These are phyloP conservation scores for Anthopleura sola DNA, from an alignment of 64 coral and sea anemone genomes.

Conservation along the genomic window DNA sequence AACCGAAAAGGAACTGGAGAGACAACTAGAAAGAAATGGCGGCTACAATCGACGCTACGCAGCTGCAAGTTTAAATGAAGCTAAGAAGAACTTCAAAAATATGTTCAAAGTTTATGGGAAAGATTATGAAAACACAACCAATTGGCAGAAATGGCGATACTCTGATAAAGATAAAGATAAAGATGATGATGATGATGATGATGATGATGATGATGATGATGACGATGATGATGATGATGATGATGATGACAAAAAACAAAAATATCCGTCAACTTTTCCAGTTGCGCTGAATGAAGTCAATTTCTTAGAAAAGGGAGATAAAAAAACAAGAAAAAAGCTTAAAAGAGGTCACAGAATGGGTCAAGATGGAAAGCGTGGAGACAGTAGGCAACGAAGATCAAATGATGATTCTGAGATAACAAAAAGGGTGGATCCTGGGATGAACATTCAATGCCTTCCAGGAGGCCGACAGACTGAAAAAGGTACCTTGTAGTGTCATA, in stretches of 20 bases:
- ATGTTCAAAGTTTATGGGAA: slow-evolving; percentile 11
- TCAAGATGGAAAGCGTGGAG: not conserved
- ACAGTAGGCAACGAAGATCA: not conserved
- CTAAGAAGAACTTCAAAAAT: slow-evolving; percentile 9
- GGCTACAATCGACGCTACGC: slow-evolving; percentile 16
- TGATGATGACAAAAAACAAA: no score
- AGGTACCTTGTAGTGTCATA: not conserved
- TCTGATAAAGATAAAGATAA: not conserved
- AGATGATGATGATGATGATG: not conserved
- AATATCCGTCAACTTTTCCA: no score
- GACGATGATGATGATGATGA: not conserved
- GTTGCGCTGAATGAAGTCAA: no score
- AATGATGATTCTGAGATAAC: not conserved
- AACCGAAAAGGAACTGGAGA: not conserved
- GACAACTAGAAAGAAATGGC: not conserved
- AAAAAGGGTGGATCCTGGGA: not conserved
- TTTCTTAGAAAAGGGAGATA: no score
- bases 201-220: not conserved
- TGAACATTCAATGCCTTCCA: not conserved
- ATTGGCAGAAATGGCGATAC: not conserved
- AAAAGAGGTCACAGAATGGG: not conserved
- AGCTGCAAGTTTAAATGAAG: not conserved
- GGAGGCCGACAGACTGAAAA: not conserved
- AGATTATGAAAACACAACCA: not conserved
- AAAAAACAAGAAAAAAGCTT: not conserved